Conservation (phyloP, 2,797 vertebrate species). For the Nannoperca obscura region DNA sequence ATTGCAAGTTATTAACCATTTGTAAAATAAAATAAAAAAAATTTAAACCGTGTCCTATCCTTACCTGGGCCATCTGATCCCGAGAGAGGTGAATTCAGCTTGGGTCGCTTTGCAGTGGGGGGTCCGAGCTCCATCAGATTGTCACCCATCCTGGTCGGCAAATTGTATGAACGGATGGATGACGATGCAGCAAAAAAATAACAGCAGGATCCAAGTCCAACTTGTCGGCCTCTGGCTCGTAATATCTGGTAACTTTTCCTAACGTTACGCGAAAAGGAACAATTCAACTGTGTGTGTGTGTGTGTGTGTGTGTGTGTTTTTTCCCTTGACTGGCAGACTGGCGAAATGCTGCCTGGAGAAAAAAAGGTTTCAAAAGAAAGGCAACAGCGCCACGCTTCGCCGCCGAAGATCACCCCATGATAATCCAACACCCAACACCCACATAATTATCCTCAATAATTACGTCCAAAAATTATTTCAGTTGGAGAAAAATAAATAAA, state of each 20-base stretch:
- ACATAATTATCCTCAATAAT: constrained; percentile 87
- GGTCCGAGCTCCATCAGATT: constrained; percentile 97
- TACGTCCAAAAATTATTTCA: constrained; percentile 77
- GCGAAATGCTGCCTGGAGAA: constrained; percentile 77
- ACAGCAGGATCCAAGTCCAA: constrained; percentile 45
- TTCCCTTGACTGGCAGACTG: constrained; percentile 72
- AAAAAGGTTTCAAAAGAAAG: constrained; percentile 83
- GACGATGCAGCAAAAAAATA: constrained; percentile 48
- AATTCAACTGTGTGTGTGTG: constrained; percentile 47
- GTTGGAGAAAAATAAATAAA: constrained; percentile 77
- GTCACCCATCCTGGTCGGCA: constrained; percentile 90
- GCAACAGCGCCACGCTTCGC: constrained; percentile 96
- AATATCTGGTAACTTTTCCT: constrained; percentile 57
- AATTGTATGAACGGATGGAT: constrained; percentile 43
- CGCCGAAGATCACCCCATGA: constrained; percentile 90
- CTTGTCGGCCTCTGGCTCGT: constrained; percentile 22
- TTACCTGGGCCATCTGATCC: constrained; percentile 95
- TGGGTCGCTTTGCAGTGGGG: constrained; percentile 95
- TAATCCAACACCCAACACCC: constrained; percentile 91
- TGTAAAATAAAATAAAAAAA: background rate
- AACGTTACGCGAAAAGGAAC: constrained; percentile 55
- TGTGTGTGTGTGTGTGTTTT: background rate
- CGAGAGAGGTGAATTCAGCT: constrained; percentile 95
- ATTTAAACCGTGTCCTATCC: constrained; percentile 45
- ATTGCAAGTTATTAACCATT: background rate